Evolutionary conservation across 35 echinoderm and acorn worm species (phyloP), one percentile per base, ranked within the genome.

Genomic region (Strongylocentrotus purpuratus): DNA sequence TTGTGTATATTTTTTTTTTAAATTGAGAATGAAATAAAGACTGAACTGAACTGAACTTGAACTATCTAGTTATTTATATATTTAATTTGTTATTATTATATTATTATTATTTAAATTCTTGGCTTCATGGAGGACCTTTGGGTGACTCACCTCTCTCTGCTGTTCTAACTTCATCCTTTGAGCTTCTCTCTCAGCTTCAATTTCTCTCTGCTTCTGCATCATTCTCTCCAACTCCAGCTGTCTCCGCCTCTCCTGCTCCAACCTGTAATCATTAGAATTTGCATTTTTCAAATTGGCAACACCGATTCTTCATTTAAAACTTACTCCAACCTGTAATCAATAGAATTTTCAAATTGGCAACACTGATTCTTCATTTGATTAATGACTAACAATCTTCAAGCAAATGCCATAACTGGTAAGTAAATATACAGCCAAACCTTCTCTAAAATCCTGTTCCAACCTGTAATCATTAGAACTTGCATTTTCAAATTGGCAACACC

Each of bases 211-310:
- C 33, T 97, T 89, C 60, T 97, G 96, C 94, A 97, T 55, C 94
- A 96, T 96, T 87, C 96, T 98, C 90, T 99, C 98, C 85, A 97
- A 65, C 94, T 99, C 98, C 98, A 99, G 97, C 94, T 99, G 98
- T 59, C 94, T 94, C 58, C 98, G 59, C 46, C 98, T 99, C 87
- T 99, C 98, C 33, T 99, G 98, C 88, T 98, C 98, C 86, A 99
- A 65, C 48, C 98, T 96, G 50, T 45, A 92, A 92, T 85, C 31
- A 55, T 20, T 46, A 95, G n/a, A 88, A 78, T 2, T 78, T 5
- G 25, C 20, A 13, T 70, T 28, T 28, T 28, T 78, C 65, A 78
- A 78, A 28, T 78, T 78, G 65, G 65, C 65, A 78, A 78, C 28
- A 78, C 25, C 17, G 0, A 70, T 70, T 20, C 22, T 70, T 70